Conservation (phyloP, 2,888 invertebrate genomes). For the Stratiomys singularior region DNA sequence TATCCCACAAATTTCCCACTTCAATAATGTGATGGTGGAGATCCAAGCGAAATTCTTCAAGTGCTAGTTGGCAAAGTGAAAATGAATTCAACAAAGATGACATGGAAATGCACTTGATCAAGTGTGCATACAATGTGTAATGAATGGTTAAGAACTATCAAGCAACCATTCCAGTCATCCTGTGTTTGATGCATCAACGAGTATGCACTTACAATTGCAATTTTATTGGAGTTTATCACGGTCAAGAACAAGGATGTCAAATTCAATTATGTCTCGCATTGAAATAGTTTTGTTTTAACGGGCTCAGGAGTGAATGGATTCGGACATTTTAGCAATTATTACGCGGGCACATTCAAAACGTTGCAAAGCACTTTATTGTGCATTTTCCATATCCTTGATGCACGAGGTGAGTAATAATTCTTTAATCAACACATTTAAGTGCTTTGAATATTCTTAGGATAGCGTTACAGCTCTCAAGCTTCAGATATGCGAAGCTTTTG, state of each 20-base stretch:
- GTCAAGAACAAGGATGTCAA: conserved; percentile 6
- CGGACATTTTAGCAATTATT: too few species aligned
- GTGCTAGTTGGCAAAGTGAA: conserved; percentile 17
- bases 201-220: not conserved
- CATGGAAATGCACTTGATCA: conserved; percentile 41
- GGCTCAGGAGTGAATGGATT: not conserved
- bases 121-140: conserved; percentile 13
- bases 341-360: too few species aligned
- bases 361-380: too few species aligned
- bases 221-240: not conserved
- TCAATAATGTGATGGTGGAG: not conserved
- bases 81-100: conserved; percentile 34
- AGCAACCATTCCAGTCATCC: not conserved
- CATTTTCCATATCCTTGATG: too few species aligned
- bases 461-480: too few species aligned
- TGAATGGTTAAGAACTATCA: conserved; percentile 1
- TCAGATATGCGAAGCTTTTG: too few species aligned
- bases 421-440: too few species aligned
- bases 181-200: not conserved
- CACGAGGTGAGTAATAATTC: too few species aligned
- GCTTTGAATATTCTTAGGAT: too few species aligned
- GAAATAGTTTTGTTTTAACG: not conserved
- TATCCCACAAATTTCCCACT: conserved; percentile 44
- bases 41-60: conserved; percentile 11
- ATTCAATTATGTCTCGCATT: conserved; percentile 14